These are phyloP conservation scores for Phoenicopterus ruber DNA, from an alignment of 2,113 vertebrate species.

Conservation along the genomic window DNA sequence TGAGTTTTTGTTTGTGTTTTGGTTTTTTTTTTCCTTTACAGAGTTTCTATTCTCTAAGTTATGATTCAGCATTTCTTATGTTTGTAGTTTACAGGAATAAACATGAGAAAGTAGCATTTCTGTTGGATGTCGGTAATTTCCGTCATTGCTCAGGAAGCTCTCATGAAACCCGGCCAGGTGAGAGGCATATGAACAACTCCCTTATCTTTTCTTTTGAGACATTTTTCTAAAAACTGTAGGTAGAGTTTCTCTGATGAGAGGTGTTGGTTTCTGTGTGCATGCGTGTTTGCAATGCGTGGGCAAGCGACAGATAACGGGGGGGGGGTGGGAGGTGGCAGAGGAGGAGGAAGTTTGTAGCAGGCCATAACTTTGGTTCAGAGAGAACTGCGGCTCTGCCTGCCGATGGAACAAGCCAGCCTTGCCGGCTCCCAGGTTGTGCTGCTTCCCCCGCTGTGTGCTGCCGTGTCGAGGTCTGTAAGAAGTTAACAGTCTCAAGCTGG, in stretches of 20 bases:
- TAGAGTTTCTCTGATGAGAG: neutral
- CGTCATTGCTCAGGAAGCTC: neutral
- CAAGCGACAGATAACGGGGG: accelerated
- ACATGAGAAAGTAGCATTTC: constrained; percentile 40
- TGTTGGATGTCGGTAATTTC: neutral
- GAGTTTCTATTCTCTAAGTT: neutral
- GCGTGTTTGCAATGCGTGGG: neutral
- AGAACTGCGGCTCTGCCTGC: neutral
- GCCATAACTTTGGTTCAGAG: neutral
- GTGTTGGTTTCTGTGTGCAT: neutral
- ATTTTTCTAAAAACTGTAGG: neutral
- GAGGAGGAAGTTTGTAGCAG: neutral
- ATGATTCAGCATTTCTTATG: constrained; percentile 32
- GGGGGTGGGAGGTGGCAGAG: too few relatives aligned
- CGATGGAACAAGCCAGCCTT: neutral
- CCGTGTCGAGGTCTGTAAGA: neutral
- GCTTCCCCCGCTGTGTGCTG: neutral
- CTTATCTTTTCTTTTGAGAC: neutral
- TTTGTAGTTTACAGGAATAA: constrained; percentile 56
- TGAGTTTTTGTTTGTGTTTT: neutral
- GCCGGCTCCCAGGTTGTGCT: neutral
- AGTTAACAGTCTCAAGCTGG: neutral
- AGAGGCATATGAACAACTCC: neutral
- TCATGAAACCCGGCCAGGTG: neutral
- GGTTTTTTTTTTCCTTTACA: neutral